Evolutionary conservation across 1,140 invertebrate species (phyloP), one percentile per base, ranked within the genome.

Genomic region (Parapsyche elsis): DNA sequence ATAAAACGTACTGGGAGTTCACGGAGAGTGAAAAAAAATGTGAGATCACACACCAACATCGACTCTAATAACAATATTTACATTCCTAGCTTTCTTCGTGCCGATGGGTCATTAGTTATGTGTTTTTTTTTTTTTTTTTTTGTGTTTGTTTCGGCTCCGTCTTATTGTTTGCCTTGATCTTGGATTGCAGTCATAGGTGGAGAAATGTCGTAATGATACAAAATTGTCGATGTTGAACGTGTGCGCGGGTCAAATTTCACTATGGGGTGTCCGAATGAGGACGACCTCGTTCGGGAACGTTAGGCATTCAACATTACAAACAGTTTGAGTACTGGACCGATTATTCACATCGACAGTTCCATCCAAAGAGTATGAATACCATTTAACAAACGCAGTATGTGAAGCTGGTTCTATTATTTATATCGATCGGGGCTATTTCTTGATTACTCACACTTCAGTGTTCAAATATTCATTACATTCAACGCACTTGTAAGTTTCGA

Each of bases 201-300:
- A 64, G 46, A 77, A 77, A 77, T 67, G 46, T 77, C 57, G 75
- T 77, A 77, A 77, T 77, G 57, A 77, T 61, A 77, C 57, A 77
- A 77, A 77, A 77, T 77, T 77, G 30, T 67, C 49, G 16, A 53
- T 53, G 49, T 53, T 53, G 49, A 53, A 38, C 30, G 30, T 38
- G 46, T n/a, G 24, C 26, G 23, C n/a, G 73, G 53, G 30, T 64
- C 26, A 30, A 59, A 59, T 77, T 77, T 77, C 75, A 59, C 53
- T 67, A 57, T 19, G 53, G 38, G 30, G 7, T 76, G 26, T 74
- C 16, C 67, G 24, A 30, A 71, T 76, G 44, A 49, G n/a, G 44
- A 24, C 57, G 74, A 76, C 74, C 74, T 23, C 46, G 74, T 59
- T 76, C 19, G 24, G 45, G 24, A 21, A 26, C 16, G 30, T 38